Conservation (phyloP, 2,888 invertebrate species). For the Coecobrya sp. region DNA sequence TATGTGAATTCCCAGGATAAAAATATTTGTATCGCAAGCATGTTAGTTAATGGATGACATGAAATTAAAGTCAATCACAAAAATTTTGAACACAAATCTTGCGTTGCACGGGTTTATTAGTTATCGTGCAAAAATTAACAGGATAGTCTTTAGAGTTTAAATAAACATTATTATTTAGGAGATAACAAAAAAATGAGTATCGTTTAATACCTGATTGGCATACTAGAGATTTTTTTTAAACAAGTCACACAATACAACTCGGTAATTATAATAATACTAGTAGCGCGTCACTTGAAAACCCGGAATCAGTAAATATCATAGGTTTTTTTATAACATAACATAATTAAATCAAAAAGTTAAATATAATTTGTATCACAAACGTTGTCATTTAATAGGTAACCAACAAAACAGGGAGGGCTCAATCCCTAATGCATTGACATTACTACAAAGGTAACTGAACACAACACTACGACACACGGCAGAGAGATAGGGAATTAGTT, state of each 20-base stretch:
- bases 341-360: background rate
- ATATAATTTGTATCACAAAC: constrained; percentile 36
- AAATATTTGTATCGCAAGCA: too few species aligned
- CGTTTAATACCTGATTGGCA: background rate
- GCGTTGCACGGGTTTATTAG: background rate
- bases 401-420: background rate
- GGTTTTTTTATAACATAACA: background rate
- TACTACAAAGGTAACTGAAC: constrained; percentile 33
- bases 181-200: constrained; percentile 36
- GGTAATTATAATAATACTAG: constrained; percentile 10
- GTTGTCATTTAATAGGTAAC: constrained; percentile 56
- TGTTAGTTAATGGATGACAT: background rate
- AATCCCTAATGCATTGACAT: background rate
- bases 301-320: background rate
- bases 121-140: background rate
- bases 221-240: constrained; percentile 21
- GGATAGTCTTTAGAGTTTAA: background rate
- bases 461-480: constrained; percentile 31
- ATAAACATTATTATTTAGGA: background rate
- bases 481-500: background rate
- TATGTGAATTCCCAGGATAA: too few species aligned
- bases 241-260: background rate
- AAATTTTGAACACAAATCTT: background rate
- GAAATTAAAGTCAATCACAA: background rate
- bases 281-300: background rate